A percentile compares a stretch with the other conserved stretches of the same genome.
These are phyloP conservation scores for Nomada goodeniana DNA, from an alignment of 2,888 invertebrate species.

Conservation along the genomic window DNA sequence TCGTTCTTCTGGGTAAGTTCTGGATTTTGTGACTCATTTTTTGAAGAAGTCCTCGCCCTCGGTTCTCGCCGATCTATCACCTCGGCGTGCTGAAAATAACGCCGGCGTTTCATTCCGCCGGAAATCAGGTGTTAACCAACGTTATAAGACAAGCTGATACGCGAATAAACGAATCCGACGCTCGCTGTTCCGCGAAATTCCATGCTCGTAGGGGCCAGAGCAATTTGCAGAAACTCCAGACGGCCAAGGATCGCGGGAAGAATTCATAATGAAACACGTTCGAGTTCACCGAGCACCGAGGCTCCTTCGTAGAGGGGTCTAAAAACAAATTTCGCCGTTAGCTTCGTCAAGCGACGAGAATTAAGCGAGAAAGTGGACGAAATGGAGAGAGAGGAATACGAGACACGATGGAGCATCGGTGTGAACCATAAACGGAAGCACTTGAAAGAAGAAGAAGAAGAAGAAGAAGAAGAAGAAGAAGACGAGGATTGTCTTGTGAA, in stretches of 20 bases:
- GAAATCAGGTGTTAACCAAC: neutral
- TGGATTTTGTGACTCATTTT: too few relatives aligned
- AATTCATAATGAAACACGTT: slow-evolving; percentile 17
- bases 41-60: neutral
- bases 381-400: neutral
- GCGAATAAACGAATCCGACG: neutral
- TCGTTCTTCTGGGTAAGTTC: too few relatives aligned
- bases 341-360: neutral
- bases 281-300: neutral
- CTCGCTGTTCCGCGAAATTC: slow-evolving; percentile 12
- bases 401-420: slow-evolving; percentile 13
- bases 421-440: slow-evolving; percentile 25
- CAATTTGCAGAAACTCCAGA: slow-evolving; percentile 12
- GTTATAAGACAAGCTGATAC: neutral
- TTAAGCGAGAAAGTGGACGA: neutral
- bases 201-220: neutral
- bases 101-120: neutral
- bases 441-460: neutral
- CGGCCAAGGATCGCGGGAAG: neutral
- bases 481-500: neutral
- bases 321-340: slow-evolving; percentile 8
- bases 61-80: neutral
- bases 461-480: neutral
- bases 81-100: neutral
- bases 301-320: neutral